Base-by-base conservation (phyloP, 2,888 invertebrate genomes). In the Pachliopta kotzebuea region DNA sequence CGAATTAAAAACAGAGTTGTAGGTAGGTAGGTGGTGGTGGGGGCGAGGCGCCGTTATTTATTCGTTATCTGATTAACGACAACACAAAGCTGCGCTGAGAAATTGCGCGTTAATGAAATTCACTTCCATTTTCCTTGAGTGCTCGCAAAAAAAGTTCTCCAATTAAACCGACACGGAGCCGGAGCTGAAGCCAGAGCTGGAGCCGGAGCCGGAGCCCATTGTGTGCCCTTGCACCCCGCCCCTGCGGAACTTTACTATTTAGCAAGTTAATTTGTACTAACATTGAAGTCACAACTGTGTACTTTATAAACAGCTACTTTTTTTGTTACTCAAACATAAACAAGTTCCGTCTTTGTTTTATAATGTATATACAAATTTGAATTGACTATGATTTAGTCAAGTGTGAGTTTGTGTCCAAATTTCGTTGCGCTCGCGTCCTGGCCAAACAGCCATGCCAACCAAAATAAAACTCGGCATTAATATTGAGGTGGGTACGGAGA, bases 41-140 rank as follows among this genome's bases (percentile, higher is more conserved):
- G 37, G 3, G 20, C 20, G 7, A 2, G 20, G 45, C 50, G 49
- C 55, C 60, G 60, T 65, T 65, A 61, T 65, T 65, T 61, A 65
- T 65, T 65, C 55, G 20, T 62, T 65, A 65, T 65, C 65, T 58
- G 65, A 65, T 61, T 60, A 65, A 60, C 45, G 53, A 21, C 45
- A 57, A 65, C 62, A 72, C 72, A 78, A 75, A 79, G 76, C 77
- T 72, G 67, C 67, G 70, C 45, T 29, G 52, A 76, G 74, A 75
- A 74, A 76, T 80, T 77, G 69, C 72, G 73, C 75, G 71, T 74
- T 83, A 81, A 84, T 82, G 80, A 81, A 83, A 84, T 83, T 79
- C 79, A 80, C 77, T 75, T 76, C 77, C 74, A 71, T 75, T 76
- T 75, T 74, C 71, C 63, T 68, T 67, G 45, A 37, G 63, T 61